Evolutionary conservation across 2,888 invertebrate genomes (phyloP), one percentile per base, ranked within the genome.

Genomic region (Orthosia cruda): DNA sequence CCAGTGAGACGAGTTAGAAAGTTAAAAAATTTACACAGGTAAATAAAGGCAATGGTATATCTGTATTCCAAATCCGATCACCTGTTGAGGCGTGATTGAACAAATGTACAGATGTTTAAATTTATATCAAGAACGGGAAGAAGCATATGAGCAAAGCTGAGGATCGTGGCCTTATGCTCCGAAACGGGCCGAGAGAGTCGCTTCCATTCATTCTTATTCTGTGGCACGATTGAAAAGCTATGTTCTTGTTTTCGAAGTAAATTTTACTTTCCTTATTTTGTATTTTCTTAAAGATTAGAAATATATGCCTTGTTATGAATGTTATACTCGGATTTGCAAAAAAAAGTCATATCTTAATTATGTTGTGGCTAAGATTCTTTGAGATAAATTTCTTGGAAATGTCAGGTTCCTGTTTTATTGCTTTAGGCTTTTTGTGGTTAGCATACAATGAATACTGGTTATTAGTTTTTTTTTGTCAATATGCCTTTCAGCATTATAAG

Each of bases 141-240:
- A 40, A 40, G 40, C 9, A 40, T 40, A 40, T 40, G 40, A 40
- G 40, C 40, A 40, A 40, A 40, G 1, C 40, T 40, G 9, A 40
- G 40, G 1, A 40, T 9, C 1, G 40, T 7, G 0, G n/a, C 9
- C 40, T 1, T 9, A 40, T 40, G 9, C 40, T 40, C 9, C 1
- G 9, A 40, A 40, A 40, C 40, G 40, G 40, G 40, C 40, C 40
- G n/a, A n/a, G 40, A 40, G 32, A 58, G 40, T n/a, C 71, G 2
- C n/a, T 57, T 57, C 57, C 57, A 52, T n/a, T 12, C 5, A 49
- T n/a, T 49, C 5, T 57, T 57, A 57, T n/a, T 49, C 71, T 71
- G 2, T 15, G 40, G 15, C 16, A 49, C 18, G 40, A 45, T 18
- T 50, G 45, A 73, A 64, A 64, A 18, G 57, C 40, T 57, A 50